Conservation (phyloP, 1,140 invertebrate genomes). For the Radopholus similis region DNA sequence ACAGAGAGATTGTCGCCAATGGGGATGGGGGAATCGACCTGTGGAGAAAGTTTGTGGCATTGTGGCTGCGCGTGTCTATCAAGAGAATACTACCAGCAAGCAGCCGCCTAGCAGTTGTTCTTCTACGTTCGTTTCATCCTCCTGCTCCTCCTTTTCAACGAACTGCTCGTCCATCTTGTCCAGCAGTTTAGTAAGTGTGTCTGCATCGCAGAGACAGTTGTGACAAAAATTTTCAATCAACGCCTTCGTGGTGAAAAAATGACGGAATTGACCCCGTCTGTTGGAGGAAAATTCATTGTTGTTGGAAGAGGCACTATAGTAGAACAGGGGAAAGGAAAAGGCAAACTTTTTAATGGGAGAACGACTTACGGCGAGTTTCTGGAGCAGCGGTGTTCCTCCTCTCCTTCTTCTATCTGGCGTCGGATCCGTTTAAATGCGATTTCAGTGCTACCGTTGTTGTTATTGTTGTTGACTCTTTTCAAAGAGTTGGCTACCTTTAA, state of each 20-base stretch:
- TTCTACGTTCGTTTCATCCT: background rate
- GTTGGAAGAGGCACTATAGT: too few species aligned
- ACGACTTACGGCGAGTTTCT: too few species aligned
- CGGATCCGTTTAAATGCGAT: too few species aligned
- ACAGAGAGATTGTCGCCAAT: slow-evolving; percentile 15
- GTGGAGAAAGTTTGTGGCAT: background rate
- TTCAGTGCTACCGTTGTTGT: too few species aligned
- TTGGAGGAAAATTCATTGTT: too few species aligned
- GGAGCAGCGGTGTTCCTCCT: too few species aligned
- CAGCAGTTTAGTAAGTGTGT: slow-evolving; percentile 15
- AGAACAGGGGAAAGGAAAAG: too few species aligned
- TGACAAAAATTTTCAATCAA: slow-evolving; percentile 26
- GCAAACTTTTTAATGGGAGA: too few species aligned
- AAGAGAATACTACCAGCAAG: background rate
- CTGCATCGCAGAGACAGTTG: slow-evolving; percentile 20
- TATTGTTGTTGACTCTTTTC: too few species aligned
- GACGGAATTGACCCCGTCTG: slow-evolving; percentile 10
- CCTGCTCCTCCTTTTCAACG: slow-evolving; percentile 2
- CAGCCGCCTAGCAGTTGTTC: slow-evolving; percentile 9
- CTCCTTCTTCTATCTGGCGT: too few species aligned
- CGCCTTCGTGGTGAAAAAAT: slow-evolving; percentile 18
- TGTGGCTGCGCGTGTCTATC: background rate
- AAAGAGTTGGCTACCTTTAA: too few species aligned
- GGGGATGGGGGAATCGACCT: slow-evolving; percentile 1
- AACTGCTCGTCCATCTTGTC: slow-evolving; percentile 22